These are phyloP conservation scores for Melanerpes formicivorus DNA, from an alignment of 2,113 vertebrate genomes.

Conservation along the genomic window DNA sequence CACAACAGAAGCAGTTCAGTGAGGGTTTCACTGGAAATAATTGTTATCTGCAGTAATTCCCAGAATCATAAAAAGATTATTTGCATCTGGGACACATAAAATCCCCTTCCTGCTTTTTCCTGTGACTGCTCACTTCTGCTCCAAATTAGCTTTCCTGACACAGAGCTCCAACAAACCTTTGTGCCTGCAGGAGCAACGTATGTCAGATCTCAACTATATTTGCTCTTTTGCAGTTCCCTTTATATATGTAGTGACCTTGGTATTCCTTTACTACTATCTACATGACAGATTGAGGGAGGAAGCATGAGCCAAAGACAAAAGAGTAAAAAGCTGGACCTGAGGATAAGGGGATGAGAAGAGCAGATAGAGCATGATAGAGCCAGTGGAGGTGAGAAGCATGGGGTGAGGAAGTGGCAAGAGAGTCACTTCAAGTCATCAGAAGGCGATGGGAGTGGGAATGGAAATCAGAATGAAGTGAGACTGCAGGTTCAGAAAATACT, in stretches of 20 bases:
- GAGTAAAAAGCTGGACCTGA: background rate
- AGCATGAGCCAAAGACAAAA: background rate
- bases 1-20: background rate
- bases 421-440: fast-evolving
- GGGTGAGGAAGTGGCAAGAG: background rate
- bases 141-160: background rate
- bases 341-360: background rate
- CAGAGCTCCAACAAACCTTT: background rate
- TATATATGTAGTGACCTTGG: background rate
- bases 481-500: background rate
- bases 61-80: background rate
- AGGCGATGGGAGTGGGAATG: background rate
- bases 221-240: background rate
- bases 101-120: background rate
- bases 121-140: background rate
- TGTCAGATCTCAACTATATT: background rate
- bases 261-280: background rate
- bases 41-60: background rate
- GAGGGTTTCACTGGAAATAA: background rate
- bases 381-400: background rate
- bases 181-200: background rate
- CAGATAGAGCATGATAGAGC: background rate
- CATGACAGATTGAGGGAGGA: background rate
- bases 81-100: background rate
- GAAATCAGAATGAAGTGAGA: background rate